Percentiles rank a stretch among this genome's conserved stretches.
These are phyloP conservation scores for Metalampra italica DNA, from an alignment of 2,888 invertebrate species.

Conservation along the genomic window DNA sequence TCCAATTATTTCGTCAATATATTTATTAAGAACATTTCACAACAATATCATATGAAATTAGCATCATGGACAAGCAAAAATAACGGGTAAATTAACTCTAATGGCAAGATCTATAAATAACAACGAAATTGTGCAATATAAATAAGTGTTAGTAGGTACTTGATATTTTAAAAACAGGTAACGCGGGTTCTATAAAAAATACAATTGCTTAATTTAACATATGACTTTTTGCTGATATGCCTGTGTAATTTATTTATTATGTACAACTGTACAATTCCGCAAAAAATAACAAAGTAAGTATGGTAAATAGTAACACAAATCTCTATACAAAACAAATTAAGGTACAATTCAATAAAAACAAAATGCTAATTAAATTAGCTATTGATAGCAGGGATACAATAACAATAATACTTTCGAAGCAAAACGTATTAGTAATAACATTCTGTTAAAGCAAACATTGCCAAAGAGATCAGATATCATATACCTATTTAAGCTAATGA, in stretches of 20 bases:
- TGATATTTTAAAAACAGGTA: not conserved
- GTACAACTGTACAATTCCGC: conserved; percentile 53
- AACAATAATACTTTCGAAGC: not conserved
- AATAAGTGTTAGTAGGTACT: too few species aligned
- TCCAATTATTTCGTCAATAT: conserved; percentile 56
- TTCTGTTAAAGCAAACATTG: conserved; percentile 1
- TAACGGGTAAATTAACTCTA: not conserved
- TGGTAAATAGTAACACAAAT: not conserved
- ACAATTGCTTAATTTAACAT: conserved; percentile 22
- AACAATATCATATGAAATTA: conserved; percentile 59
- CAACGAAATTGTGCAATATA: not conserved
- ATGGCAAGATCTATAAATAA: not conserved
- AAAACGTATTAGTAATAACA: too few species aligned
- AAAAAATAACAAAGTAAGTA: not conserved
- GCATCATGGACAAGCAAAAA: conserved; percentile 31
- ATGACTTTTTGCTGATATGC: conserved; percentile 57
- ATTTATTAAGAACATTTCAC: conserved; percentile 64
- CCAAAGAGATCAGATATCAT: conserved; percentile 8
- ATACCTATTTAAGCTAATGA: conserved; percentile 30
- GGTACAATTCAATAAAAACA: not conserved
- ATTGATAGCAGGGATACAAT: not conserved
- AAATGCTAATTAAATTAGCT: not conserved
- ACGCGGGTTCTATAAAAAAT: not conserved
- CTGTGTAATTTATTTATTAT: conserved; percentile 43
- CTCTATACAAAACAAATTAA: not conserved